These are phyloP conservation scores for Potamilus streckersoni DNA, from an alignment of 1,140 invertebrate species.

Conservation along the genomic window DNA sequence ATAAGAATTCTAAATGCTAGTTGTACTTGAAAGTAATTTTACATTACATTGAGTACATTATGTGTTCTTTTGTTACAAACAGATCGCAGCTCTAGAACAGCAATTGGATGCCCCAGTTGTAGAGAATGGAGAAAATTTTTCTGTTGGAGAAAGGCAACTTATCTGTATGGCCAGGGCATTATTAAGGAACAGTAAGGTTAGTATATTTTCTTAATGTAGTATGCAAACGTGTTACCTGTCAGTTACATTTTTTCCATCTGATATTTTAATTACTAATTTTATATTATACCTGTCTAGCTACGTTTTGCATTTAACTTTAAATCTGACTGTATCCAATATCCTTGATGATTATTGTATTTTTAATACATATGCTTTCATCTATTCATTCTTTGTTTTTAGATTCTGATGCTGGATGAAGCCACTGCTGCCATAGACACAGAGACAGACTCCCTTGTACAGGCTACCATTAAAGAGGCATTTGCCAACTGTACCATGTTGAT, in stretches of 20 bases:
- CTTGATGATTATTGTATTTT: too few species aligned
- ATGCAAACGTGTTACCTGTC: too few species aligned
- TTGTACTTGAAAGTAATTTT: too few species aligned
- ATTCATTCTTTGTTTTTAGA: conserved; percentile 59
- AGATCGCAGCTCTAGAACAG: conserved; percentile 61
- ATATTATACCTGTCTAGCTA: too few species aligned
- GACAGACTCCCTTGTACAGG: conserved; percentile 69
- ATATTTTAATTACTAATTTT: too few species aligned
- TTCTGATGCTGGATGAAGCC: conserved; percentile 89
- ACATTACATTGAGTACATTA: too few species aligned
- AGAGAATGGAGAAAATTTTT: conserved; percentile 74
- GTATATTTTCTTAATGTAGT: too few species aligned
- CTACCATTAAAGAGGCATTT: conserved; percentile 66
- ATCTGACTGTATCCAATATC: too few species aligned
- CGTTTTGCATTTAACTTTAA: too few species aligned
- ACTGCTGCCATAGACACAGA: conserved; percentile 85
- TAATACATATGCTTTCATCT: too few species aligned
- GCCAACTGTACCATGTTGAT: conserved; percentile 71
- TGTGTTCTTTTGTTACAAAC: not conserved
- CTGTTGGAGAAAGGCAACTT: conserved; percentile 69
- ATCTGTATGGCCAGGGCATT: conserved; percentile 68
- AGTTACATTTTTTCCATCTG: too few species aligned
- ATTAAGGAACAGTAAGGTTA: conserved; percentile 66
- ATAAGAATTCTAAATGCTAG: too few species aligned
- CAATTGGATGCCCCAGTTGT: conserved; percentile 65